phyloP scores from a whole-genome alignment of 2,888 invertebrate genomes.

The Tachystola acroxantha region DNA sequence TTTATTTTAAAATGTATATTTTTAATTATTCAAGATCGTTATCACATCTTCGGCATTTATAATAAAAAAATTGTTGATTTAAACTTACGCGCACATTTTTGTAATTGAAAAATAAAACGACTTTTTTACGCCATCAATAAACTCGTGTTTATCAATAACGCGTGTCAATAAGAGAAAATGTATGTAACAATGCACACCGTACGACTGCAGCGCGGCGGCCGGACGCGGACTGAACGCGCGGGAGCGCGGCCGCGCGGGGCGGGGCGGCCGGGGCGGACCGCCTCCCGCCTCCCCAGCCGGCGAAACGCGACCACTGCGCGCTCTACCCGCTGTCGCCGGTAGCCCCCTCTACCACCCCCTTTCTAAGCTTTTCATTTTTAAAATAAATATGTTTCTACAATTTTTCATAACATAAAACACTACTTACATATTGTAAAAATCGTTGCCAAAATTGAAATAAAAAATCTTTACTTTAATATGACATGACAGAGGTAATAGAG shows the following conservation, averaged over 20 bases:
- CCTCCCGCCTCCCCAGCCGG: slow-evolving; percentile 33
- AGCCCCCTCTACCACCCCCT: slow-evolving; percentile 35
- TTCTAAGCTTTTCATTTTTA: slow-evolving; percentile 37
- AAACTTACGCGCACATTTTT: slow-evolving; percentile 3
- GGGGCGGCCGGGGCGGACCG: slow-evolving; percentile 26
- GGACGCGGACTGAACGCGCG: slow-evolving; percentile 65
- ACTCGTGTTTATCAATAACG: slow-evolving; percentile 23
- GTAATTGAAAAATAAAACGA: slow-evolving; percentile 15
- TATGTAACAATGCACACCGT: slow-evolving; percentile 9
- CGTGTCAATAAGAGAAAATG: slow-evolving; percentile 20
- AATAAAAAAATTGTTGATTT: no score
- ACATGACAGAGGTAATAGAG: no score
- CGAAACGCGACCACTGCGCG: slow-evolving; percentile 50
- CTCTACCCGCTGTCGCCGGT: slow-evolving; percentile 61
- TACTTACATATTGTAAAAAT: not conserved
- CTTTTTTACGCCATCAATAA: slow-evolving; percentile 16
- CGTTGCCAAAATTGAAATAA: not conserved
- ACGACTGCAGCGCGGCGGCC: slow-evolving; percentile 40
- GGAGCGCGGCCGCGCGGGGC: slow-evolving; percentile 44
- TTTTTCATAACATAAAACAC: no score
- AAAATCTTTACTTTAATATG: no score
- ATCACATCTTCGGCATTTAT: no score
- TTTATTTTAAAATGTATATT: no score
- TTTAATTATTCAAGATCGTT: no score
- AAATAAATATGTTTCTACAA: slow-evolving; percentile 3